phyloP scores from a whole-genome alignment of 2,113 vertebrate genomes.

The Peromyscus leucopus region DNA sequence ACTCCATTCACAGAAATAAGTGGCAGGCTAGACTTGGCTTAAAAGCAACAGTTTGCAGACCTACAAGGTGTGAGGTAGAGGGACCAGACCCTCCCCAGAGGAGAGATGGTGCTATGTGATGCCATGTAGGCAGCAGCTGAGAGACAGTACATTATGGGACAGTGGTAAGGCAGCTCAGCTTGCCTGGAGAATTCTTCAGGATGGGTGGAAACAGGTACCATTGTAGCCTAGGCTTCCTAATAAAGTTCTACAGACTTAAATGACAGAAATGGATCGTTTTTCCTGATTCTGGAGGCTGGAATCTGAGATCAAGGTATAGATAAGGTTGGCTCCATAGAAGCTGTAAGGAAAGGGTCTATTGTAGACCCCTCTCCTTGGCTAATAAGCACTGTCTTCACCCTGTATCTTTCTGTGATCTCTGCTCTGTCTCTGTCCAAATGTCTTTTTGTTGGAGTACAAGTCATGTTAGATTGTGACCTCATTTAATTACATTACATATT shows the following conservation, averaged over 20 bases:
- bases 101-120: not conserved
- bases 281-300: not conserved
- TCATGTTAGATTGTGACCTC: not conserved
- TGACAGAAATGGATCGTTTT: not conserved
- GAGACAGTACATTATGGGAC: not conserved
- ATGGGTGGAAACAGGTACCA: not conserved
- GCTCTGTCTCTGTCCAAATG: not conserved
- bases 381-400: not conserved
- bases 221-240: not conserved
- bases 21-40: not conserved
- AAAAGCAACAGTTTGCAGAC: not conserved
- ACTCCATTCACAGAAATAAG: not conserved
- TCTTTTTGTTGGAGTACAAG: not conserved
- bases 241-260: too few species aligned
- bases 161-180: not conserved
- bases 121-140: not conserved
- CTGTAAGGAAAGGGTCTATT: not conserved
- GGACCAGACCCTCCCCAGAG: not conserved
- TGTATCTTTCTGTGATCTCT: not conserved
- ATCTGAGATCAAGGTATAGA: not conserved
- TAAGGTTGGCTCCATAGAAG: not conserved
- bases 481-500: slow-evolving; percentile 23
- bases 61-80: not conserved
- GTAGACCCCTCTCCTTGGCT: not conserved
- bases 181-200: not conserved